Percentiles rank a stretch among this genome's conserved stretches.
Conservation (phyloP, 2,888 invertebrate genomes). For the Cryptus viduatorius region DNA sequence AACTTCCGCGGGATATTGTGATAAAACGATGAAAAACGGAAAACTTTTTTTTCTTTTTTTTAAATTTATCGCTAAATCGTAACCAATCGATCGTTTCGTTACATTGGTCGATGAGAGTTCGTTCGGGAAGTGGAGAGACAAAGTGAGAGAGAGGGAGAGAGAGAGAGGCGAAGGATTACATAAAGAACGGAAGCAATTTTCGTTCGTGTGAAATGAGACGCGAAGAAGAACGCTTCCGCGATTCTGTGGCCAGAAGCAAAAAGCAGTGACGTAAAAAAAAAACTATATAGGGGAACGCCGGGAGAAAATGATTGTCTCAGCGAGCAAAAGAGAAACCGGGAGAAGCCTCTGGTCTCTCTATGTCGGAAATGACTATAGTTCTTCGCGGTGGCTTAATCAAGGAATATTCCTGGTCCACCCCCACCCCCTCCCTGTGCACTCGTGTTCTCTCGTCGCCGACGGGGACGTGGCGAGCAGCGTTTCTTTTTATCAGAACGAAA, state of each 20-base stretch:
- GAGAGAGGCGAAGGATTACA: not conserved
- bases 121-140: not conserved
- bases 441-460: constrained; percentile 10
- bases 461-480: constrained; percentile 16
- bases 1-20: too few relatives aligned
- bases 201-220: constrained; percentile 20
- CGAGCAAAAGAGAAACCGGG: not conserved
- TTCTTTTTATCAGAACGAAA: not conserved
- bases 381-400: constrained; percentile 22
- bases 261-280: constrained; percentile 15
- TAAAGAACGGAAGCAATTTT: constrained; percentile 20
- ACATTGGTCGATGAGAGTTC: not conserved
- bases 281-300: not conserved
- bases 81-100: not conserved
- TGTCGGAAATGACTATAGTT: not conserved
- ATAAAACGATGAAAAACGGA: too few relatives aligned
- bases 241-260: constrained; percentile 4
- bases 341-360: constrained; percentile 1
- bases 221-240: constrained; percentile 24
- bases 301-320: constrained; percentile 33
- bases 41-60: too few relatives aligned
- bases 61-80: too few relatives aligned
- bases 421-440: not conserved
- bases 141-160: too few relatives aligned
- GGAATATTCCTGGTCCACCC: not conserved